Base-by-base conservation (phyloP, 2,888 invertebrate genomes). In the Leucophora obtusa region DNA sequence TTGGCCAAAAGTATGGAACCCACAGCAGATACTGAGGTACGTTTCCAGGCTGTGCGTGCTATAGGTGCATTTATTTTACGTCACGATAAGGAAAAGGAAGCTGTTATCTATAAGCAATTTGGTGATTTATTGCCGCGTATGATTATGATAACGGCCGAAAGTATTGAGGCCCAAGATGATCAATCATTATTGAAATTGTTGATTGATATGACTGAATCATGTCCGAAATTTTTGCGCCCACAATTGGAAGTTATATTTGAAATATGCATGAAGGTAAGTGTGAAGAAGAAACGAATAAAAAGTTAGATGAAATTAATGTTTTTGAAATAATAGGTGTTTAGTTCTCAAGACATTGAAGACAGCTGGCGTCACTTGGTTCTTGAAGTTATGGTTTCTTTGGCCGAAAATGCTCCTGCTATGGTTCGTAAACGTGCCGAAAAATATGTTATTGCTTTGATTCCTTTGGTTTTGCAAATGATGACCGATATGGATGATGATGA, bases 321-420 rank as follows among this genome's bases (percentile, higher is more conserved):
- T 18, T 47, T 47, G 7, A 28, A 33, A 50, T n/a, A n/a, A n/a
- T 35, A 82, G 82, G 87, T 87, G 5, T 93, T 96, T 72, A 93
- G 93, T 77, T 93, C 95, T 86, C 90, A 91, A n/a, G 93, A 95
- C 38, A 92, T 94, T 43, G 93, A 94, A 81, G 95, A 96, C 87
- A 94, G 94, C 76, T 97, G 96, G 95, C 93, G 97, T 24, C 98
- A 98, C 89, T 92, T 98, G 76, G 95, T 96, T 0, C 91, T 99
- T 47, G 99, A 99, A 91, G 95, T 97, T 11, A 92, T 95, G 91
- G 95, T 97, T 81, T 93, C 93, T 2, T 83, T 91, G 82, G 94
- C 98, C 56, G 99, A 99, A 92, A 96, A 96, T 35, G 97, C 98
- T 7, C 96, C 99, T 0, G 97, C 98, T 3, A 98, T 98, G 96